phyloP scores from a whole-genome alignment of 2,113 vertebrate species.

The Rutilus rutilus region DNA sequence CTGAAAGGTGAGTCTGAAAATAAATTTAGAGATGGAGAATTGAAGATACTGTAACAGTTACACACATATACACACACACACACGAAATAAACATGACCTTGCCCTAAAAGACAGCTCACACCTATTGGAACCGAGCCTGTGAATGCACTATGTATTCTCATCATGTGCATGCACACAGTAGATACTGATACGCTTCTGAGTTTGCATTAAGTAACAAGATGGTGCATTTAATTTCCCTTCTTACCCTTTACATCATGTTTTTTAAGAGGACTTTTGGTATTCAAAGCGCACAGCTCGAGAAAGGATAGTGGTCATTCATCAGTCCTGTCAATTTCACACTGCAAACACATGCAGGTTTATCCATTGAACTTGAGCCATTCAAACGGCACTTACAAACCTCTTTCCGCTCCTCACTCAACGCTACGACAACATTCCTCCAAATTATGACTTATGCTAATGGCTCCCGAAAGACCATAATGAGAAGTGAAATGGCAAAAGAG shows the following conservation, averaged over 20 bases:
- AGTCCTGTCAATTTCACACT: slow-evolving; percentile 47
- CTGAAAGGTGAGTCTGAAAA: background rate
- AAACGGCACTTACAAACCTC: slow-evolving; percentile 36
- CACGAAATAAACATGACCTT: background rate
- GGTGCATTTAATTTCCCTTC: slow-evolving; percentile 45
- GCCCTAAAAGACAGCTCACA: background rate
- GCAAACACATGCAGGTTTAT: slow-evolving; percentile 40
- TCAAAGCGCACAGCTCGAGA: slow-evolving; percentile 35
- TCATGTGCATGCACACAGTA: slow-evolving; percentile 1
- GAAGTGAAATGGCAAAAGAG: slow-evolving; percentile 42
- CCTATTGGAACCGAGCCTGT: background rate
- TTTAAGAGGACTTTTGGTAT: slow-evolving; percentile 43
- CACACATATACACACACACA: no score
- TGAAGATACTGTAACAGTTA: background rate
- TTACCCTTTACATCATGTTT: slow-evolving; percentile 47
- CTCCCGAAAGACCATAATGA: slow-evolving; percentile 36
- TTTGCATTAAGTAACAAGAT: slow-evolving; percentile 38
- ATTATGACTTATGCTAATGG: slow-evolving; percentile 43
- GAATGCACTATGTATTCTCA: background rate
- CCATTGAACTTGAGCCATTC: slow-evolving; percentile 12
- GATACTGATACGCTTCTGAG: slow-evolving; percentile 15
- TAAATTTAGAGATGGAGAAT: background rate
- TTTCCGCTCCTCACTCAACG: slow-evolving; percentile 18
- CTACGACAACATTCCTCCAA: slow-evolving; percentile 36
- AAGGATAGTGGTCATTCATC: slow-evolving; percentile 46